Percentiles rank a stretch among this genome's conserved stretches.
Evolutionary conservation across 2,113 vertebrate genomes (phyloP).

Genomic region (Brachyhypopomus gauderio): DNA sequence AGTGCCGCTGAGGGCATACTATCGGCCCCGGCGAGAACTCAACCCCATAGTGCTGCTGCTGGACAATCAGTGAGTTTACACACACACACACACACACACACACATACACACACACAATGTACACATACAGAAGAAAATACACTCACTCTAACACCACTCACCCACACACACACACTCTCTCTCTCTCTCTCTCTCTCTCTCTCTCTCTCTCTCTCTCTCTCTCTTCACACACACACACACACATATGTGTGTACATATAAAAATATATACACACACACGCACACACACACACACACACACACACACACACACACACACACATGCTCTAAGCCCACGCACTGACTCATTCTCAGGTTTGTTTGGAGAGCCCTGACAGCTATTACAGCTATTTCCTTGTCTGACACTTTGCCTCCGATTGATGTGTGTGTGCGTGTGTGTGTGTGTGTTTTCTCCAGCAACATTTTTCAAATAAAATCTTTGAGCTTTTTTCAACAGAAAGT

Average conservation of each 20-base stretch:
- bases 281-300: neutral
- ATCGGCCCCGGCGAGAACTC: conserved; percentile 92
- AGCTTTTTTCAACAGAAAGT: neutral
- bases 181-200: no score
- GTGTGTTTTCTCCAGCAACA: neutral
- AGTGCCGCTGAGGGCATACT: conserved; percentile 96
- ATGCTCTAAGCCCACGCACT: conserved; percentile 28
- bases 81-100: neutral
- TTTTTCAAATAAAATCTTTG: neutral
- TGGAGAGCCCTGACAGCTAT: neutral
- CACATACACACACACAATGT: no score
- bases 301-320: neutral
- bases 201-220: no score
- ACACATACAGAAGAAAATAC: neutral
- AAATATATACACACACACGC: no score
- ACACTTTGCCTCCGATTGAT: neutral
- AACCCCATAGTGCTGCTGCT: conserved; percentile 93
- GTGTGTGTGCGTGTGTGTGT: neutral
- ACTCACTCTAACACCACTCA: no score
- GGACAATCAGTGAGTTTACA: conserved; percentile 90
- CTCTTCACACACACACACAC: no score
- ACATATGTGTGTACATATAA: no score
- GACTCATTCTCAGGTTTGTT: conserved; percentile 29
- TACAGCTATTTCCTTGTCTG: neutral
- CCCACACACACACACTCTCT: no score